Evolutionary conservation across 2,797 vertebrate species (phyloP).

Genomic region (Mionectes olivaceus): DNA sequence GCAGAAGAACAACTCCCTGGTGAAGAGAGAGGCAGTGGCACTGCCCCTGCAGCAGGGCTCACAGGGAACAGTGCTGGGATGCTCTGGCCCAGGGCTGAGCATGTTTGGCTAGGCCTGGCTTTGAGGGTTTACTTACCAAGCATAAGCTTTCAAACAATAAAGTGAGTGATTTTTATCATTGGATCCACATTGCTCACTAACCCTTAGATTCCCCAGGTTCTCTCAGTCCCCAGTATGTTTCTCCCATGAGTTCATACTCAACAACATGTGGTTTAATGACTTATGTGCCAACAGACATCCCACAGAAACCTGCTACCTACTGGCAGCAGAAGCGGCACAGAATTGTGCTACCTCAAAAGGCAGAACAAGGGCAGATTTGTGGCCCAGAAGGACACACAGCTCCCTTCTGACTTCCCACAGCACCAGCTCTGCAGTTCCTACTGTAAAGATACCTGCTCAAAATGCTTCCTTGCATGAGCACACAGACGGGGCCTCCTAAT

Average conservation of each 20-base stretch:
- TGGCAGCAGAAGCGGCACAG: neutral
- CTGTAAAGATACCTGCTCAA: neutral
- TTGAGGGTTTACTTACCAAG: neutral
- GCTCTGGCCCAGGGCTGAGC: neutral
- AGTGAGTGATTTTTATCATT: neutral
- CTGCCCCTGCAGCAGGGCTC: neutral
- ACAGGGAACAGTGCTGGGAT: neutral
- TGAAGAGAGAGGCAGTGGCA: neutral
- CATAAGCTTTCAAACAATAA: neutral
- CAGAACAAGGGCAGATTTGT: neutral
- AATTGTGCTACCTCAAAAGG: neutral
- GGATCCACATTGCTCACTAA: neutral
- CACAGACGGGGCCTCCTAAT: neutral
- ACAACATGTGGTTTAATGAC: neutral
- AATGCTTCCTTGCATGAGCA: neutral
- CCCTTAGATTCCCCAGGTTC: neutral
- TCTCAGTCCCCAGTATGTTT: neutral
- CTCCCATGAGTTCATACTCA: neutral
- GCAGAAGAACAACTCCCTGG: neutral
- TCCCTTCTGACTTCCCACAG: neutral
- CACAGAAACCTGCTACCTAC: neutral
- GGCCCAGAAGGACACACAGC: neutral
- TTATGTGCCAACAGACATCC: fast-evolving
- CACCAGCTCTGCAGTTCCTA: neutral
- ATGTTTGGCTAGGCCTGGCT: neutral